These are phyloP conservation scores for Thomomys bottae DNA, from an alignment of 2,113 vertebrate genomes.

Conservation along the genomic window DNA sequence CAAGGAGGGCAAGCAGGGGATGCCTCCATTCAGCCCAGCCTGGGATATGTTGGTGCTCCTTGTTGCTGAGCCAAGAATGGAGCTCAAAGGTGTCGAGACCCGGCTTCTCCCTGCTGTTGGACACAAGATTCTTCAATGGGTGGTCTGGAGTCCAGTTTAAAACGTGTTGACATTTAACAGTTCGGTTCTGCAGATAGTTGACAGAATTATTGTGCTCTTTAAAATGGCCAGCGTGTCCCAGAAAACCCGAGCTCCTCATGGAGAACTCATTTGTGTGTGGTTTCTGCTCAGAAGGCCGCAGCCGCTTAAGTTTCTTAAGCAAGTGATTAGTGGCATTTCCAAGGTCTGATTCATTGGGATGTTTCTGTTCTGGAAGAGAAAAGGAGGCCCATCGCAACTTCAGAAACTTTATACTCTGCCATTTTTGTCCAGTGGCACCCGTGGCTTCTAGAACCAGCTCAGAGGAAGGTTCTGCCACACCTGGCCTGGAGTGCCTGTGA, in stretches of 20 bases:
- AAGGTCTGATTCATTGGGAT: conserved; percentile 64
- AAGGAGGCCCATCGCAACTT: not conserved
- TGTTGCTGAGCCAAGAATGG: not conserved
- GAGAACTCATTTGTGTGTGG: conserved; percentile 71
- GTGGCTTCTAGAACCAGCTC: not conserved
- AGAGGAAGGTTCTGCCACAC: not conserved
- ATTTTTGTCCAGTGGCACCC: not conserved
- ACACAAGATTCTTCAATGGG: not conserved
- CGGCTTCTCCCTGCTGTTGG: not conserved
- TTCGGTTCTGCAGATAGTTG: conserved; percentile 42
- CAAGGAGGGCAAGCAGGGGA: too few species aligned
- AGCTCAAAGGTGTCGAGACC: not conserved
- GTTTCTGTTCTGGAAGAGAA: conserved; percentile 40
- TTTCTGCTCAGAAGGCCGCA: conserved; percentile 66
- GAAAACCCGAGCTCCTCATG: conserved; percentile 11
- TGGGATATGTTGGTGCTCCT: not conserved
- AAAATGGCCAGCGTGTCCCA: conserved; percentile 62
- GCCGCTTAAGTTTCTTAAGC: conserved; percentile 61
- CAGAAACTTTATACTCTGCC: not conserved
- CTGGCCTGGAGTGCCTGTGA: not conserved
- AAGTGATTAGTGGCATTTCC: conserved; percentile 54
- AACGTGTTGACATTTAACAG: conserved; percentile 58
- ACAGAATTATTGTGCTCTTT: conserved; percentile 59
- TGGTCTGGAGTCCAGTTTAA: conserved; percentile 40
- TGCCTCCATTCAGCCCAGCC: not conserved